These are phyloP conservation scores for Nannoperca obscura DNA, from an alignment of 2,797 vertebrate genomes.

Conservation along the genomic window DNA sequence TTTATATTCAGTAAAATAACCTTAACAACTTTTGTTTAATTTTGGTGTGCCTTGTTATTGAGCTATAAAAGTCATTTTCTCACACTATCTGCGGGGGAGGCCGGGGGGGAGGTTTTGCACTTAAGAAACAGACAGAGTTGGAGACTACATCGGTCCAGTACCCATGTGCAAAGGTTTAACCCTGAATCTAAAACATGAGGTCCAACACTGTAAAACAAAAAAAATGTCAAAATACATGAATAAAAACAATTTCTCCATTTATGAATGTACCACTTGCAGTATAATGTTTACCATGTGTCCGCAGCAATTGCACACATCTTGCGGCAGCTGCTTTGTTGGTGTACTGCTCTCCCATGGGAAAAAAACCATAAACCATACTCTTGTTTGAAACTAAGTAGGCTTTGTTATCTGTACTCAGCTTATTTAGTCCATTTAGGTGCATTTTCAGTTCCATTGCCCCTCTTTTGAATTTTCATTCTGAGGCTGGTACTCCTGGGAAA, in stretches of 20 bases:
- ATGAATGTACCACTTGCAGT: constrained; percentile 54
- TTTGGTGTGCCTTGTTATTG: constrained; percentile 24
- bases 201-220: constrained; percentile 35
- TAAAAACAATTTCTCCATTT: constrained; percentile 67
- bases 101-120: constrained; percentile 25
- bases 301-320: constrained; percentile 43
- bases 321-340: constrained; percentile 36
- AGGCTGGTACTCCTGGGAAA: constrained; percentile 48
- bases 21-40: constrained; percentile 59
- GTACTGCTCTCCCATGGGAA: constrained; percentile 61
- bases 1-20: constrained; percentile 57
- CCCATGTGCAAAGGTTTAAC: constrained; percentile 48
- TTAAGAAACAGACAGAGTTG: constrained; percentile 18
- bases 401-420: constrained; percentile 43
- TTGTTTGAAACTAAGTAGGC: constrained; percentile 42
- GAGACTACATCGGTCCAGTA: neutral
- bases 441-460: constrained; percentile 25
- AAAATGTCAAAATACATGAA: constrained; percentile 34
- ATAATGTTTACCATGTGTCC: constrained; percentile 81
- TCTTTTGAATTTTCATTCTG: constrained; percentile 38
- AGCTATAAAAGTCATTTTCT: constrained; percentile 66
- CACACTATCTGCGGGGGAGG: constrained; percentile 35
- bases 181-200: constrained; percentile 43
- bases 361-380: constrained; percentile 27
- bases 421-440: constrained; percentile 31